phyloP scores from a whole-genome alignment of 2,888 invertebrate genomes.

The Pemphredon lugubris region DNA sequence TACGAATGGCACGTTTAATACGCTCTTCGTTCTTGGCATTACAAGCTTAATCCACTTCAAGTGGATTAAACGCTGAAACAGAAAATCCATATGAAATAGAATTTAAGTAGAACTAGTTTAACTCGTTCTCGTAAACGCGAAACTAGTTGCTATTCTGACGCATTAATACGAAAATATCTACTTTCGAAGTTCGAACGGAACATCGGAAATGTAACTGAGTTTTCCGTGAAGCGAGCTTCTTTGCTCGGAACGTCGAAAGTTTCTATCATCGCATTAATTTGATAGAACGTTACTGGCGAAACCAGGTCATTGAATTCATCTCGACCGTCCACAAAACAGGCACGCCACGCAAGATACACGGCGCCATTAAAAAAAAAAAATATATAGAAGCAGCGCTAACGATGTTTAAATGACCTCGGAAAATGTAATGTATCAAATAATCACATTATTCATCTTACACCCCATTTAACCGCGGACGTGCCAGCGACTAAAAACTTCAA shows the following conservation, averaged over 20 bases:
- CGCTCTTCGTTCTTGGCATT: too few relatives aligned
- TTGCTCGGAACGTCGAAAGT: conserved; percentile 17
- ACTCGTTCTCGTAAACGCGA: too few relatives aligned
- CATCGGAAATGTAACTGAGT: conserved; percentile 27
- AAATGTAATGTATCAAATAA: conserved; percentile 32
- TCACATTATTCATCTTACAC: conserved; percentile 47
- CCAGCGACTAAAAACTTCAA: conserved; percentile 5
- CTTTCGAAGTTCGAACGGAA: conserved; percentile 23
- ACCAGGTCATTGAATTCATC: conserved; percentile 45
- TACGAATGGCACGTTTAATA: too few relatives aligned
- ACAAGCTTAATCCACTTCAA: too few relatives aligned
- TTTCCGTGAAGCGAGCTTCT: neutral
- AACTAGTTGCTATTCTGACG: too few relatives aligned
- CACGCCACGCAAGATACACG: neutral
- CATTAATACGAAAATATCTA: conserved; percentile 37
- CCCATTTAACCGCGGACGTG: conserved; percentile 34
- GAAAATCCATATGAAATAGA: too few relatives aligned
- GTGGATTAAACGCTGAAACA: too few relatives aligned
- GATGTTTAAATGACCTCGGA: conserved; percentile 43
- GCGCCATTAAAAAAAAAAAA: conserved; percentile 8
- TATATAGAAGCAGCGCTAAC: conserved; percentile 33
- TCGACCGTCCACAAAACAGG: conserved; percentile 12
- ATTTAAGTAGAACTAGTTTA: too few relatives aligned
- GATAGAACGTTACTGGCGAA: conserved; percentile 23
- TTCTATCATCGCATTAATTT: conserved; percentile 35